Evolutionary conservation across 1,140 invertebrate species (phyloP), one percentile per base, ranked within the genome.

Genomic region (Temnothorax nylanderi): DNA sequence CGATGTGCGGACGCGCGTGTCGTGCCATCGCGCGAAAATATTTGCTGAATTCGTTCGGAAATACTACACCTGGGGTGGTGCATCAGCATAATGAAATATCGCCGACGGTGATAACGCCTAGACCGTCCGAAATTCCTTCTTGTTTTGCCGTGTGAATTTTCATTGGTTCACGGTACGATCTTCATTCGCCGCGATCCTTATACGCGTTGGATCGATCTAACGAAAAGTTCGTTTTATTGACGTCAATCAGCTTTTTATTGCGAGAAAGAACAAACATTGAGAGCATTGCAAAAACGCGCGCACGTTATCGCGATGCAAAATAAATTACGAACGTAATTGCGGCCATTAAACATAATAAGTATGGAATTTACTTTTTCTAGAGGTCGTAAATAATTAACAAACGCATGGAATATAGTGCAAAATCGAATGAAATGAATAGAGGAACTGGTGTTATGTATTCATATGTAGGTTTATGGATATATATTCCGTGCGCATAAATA

Each of bases 21-120:
- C 78, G 67, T 72, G 51, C 67, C 69, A 21, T 84, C 58, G 56
- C 8, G 80, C 44, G 54, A 54, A 88, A 88, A 78, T 88, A 88
- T 88, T 88, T 56, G 87, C 82, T 88, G 82, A 88, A 71, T 77
- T 49, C 65, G 67, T 78, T 47, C 54, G 56, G 82, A 88, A 88
- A 88, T 86, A 86, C 72, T 77, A 78, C 62, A 72, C 87, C 87
- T 13, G n/a, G 77, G 51, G 51, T 47, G 54, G 41, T 60, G 60
- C 85, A 75, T 87, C 87, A 82, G 85, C 76, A 86, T 88, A 81
- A 87, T 87, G 69, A 71, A 87, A 88, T 69, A 74, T 75, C 32
- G 77, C 5, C 62, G 74, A 80, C 60, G 41, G 32, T 64, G 13
- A 80, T 41, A 71, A 56, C 13, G 21, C 13, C 51, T 34, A 49